These are phyloP conservation scores for Furcula furcula DNA, from an alignment of 2,888 invertebrate genomes.

Conservation along the genomic window DNA sequence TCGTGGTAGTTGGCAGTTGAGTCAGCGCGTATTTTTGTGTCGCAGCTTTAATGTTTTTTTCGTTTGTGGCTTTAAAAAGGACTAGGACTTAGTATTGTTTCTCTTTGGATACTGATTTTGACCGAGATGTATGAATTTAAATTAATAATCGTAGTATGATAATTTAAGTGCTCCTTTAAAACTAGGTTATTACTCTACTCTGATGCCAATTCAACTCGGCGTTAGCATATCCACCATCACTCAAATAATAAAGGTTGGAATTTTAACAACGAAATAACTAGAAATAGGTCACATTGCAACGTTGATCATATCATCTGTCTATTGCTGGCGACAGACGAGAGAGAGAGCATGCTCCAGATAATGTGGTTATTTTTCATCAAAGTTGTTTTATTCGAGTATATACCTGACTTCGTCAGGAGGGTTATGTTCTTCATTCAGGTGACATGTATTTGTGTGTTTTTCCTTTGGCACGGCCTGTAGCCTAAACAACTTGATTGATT, in stretches of 20 bases:
- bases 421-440: no score
- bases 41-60: constrained; percentile 1
- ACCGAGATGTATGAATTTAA: no score
- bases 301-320: background rate
- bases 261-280: background rate
- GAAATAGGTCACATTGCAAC: background rate
- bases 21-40: constrained; percentile 20
- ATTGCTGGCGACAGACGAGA: background rate
- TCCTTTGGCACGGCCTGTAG: no score
- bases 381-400: no score
- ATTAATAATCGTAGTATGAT: no score
- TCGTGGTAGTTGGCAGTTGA: constrained; percentile 4
- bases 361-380: background rate
- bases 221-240: constrained; percentile 8
- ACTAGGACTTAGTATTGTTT: no score
- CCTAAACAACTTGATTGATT: no score
- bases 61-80: constrained; percentile 1
- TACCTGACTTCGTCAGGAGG: no score
- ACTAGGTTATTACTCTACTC: constrained; percentile 8
- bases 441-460: no score
- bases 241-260: constrained; percentile 2
- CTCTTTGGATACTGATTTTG: no score
- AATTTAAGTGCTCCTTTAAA: no score
- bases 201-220: constrained; percentile 18
- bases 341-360: background rate